Evolutionary conservation across 2,113 vertebrate species (phyloP).

Genomic region (Hemiprocne comata): DNA sequence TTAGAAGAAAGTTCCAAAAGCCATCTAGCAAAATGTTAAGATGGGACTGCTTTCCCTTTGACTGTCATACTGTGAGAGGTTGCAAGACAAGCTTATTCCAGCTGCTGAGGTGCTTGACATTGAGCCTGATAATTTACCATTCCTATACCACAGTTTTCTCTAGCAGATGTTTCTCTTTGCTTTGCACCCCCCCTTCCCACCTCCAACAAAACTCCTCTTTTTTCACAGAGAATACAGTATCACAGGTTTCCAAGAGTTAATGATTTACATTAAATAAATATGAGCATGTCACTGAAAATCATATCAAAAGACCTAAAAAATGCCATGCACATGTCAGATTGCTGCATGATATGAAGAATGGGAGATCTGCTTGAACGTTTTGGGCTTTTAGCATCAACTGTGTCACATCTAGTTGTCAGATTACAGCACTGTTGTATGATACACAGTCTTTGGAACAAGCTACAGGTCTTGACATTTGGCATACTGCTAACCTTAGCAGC

Average conservation of each 20-base stretch:
- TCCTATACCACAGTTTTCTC: not conserved
- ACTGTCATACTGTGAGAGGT: not conserved
- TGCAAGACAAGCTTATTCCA: not conserved
- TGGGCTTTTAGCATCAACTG: not conserved
- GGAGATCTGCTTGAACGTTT: not conserved
- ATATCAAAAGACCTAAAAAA: conserved; percentile 12
- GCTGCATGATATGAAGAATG: not conserved
- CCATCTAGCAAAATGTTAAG: not conserved
- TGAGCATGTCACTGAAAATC: not conserved
- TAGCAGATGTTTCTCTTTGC: not conserved
- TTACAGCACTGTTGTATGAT: not conserved
- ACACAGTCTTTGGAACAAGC: not conserved
- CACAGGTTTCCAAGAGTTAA: not conserved
- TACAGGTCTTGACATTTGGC: not conserved
- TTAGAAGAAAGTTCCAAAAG: not conserved
- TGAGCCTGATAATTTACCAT: not conserved
- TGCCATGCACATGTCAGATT: not conserved
- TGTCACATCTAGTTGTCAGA: not conserved
- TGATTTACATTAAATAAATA: conserved; percentile 34
- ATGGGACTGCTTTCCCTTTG: not conserved
- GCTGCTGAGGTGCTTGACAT: not conserved
- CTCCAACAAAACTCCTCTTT: not conserved
- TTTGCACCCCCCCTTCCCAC: not conserved
- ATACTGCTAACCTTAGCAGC: not conserved
- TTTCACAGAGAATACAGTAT: not conserved